Conservation (phyloP, 2,888 invertebrate genomes). For the Diaperis boleti region DNA sequence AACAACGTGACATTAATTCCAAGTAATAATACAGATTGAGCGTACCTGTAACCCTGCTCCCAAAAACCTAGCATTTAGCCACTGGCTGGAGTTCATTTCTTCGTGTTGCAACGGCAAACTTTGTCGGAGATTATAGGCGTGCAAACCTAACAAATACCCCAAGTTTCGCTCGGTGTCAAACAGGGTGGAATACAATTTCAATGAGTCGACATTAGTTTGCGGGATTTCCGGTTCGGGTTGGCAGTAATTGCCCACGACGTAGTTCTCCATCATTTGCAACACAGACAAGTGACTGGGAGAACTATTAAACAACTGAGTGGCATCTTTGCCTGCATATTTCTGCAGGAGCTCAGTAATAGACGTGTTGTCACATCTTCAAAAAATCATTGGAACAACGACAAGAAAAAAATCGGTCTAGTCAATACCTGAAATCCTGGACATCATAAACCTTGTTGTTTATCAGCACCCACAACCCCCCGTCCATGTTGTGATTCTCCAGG, state of each 20-base stretch:
- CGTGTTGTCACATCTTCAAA: conserved; percentile 68
- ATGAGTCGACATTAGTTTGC: conserved; percentile 56
- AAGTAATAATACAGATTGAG: too few relatives aligned
- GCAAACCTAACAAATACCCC: conserved; percentile 84
- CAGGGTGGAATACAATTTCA: conserved; percentile 69
- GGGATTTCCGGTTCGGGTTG: conserved; percentile 66
- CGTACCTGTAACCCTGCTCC: conserved; percentile 78
- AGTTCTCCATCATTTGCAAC: conserved; percentile 72
- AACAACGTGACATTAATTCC: neutral
- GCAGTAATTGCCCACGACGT: conserved; percentile 77
- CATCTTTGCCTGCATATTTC: conserved; percentile 77
- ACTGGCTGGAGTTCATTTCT: conserved; percentile 76
- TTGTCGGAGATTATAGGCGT: conserved; percentile 81
- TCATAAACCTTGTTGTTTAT: conserved; percentile 91
- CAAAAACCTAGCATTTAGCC: conserved; percentile 75
- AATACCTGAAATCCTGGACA: conserved; percentile 79
- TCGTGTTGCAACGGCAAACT: conserved; percentile 81
- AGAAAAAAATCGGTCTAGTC: too few relatives aligned
- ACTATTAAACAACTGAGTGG: conserved; percentile 75
- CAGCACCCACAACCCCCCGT: conserved; percentile 92
- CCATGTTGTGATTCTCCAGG: conserved; percentile 90
- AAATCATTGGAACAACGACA: too few relatives aligned
- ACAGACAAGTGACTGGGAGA: conserved; percentile 69
- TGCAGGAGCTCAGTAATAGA: conserved; percentile 76
- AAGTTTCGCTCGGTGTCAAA: conserved; percentile 83